phyloP scores from a whole-genome alignment of 2,113 vertebrate species.

The Muscicapa adusta region DNA sequence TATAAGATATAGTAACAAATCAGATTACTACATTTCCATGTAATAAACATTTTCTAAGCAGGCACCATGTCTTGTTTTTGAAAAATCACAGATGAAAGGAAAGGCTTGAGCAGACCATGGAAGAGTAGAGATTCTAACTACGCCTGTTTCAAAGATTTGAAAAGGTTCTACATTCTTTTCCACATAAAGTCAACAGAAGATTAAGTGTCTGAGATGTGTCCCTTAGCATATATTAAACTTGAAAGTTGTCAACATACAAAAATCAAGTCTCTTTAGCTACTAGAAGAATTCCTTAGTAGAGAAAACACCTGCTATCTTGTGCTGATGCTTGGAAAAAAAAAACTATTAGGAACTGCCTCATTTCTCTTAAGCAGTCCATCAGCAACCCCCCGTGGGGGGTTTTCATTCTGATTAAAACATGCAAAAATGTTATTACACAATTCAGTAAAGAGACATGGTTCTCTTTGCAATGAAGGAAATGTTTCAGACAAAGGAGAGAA shows the following conservation, averaged over 20 bases:
- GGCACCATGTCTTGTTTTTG: background rate
- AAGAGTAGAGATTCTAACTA: background rate
- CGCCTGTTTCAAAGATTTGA: background rate
- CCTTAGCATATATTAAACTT: background rate
- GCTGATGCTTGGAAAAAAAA: background rate
- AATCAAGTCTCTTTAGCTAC: background rate
- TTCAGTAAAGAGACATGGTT: background rate
- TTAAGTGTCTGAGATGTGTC: background rate
- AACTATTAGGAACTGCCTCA: background rate
- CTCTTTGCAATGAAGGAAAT: background rate
- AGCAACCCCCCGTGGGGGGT: background rate
- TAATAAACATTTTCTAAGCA: background rate
- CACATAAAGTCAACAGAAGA: background rate
- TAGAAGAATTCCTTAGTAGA: background rate
- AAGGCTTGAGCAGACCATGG: background rate
- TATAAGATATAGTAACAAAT: background rate
- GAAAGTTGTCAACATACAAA: background rate
- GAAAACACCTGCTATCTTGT: background rate
- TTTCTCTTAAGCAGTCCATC: background rate
- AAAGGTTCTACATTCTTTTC: background rate
- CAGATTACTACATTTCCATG: background rate
- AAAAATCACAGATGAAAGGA: background rate
- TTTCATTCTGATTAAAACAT: background rate
- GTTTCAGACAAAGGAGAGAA: background rate
- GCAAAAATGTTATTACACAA: background rate